A percentile compares a stretch with the other conserved stretches of the same genome.
phyloP scores from a whole-genome alignment of 2,797 vertebrate species.

The Tokudaia tokunoshimensis region DNA sequence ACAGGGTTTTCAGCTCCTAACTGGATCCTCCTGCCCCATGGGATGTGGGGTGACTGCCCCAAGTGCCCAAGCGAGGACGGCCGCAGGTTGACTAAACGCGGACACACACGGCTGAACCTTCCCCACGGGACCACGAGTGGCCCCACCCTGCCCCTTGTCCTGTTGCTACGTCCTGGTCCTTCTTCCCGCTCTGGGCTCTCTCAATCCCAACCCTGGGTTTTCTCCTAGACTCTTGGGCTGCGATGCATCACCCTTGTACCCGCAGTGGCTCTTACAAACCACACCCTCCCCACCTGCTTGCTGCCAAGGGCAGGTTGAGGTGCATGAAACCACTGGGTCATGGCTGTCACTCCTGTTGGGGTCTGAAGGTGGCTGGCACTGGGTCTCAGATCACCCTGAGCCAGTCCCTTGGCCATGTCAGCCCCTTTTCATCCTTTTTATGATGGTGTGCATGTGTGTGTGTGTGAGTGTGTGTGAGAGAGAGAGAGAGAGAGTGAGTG shows the following conservation, averaged over 20 bases:
- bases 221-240: constrained; percentile 75
- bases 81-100: constrained; percentile 82
- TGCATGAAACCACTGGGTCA: constrained; percentile 3
- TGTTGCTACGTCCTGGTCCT: constrained; percentile 84
- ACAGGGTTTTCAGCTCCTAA: constrained; percentile 92
- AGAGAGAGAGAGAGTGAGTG: too few species aligned
- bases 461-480: too few species aligned
- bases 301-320: constrained; percentile 15
- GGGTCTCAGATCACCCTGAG: neutral
- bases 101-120: constrained; percentile 85
- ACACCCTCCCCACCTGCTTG: neutral
- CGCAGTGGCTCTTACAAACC: constrained; percentile 83
- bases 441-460: fast-evolving
- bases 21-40: constrained; percentile 77
- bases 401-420: neutral
- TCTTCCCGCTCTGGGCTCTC: constrained; percentile 63
- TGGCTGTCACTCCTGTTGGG: neutral
- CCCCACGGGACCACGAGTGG: constrained; percentile 80
- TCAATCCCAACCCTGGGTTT: constrained; percentile 62
- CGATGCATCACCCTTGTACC: constrained; percentile 80
- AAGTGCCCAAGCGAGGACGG: constrained; percentile 65
- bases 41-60: constrained; percentile 82
- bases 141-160: constrained; percentile 83
- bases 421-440: neutral
- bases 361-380: constrained; percentile 14